Conservation (phyloP, 1,140 invertebrate genomes). For the Cylas formicarius region DNA sequence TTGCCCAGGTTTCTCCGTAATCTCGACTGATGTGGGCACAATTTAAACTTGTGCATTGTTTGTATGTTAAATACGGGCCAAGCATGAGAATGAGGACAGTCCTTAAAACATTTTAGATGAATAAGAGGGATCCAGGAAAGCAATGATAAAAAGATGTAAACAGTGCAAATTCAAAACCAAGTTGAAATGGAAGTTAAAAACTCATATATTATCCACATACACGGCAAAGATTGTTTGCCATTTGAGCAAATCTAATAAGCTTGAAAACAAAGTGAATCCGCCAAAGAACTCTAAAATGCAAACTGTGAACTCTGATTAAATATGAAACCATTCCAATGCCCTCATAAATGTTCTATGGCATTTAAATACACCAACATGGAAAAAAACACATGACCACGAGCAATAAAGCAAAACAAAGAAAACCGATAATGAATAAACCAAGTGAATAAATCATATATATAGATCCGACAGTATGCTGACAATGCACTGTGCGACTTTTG, state of each 20-base stretch:
- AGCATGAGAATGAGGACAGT: too few relatives aligned
- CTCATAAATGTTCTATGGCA: not conserved
- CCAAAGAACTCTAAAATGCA: too few relatives aligned
- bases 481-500: too few relatives aligned
- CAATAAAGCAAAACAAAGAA: constrained; percentile 6
- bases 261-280: not conserved
- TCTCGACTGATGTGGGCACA: too few relatives aligned
- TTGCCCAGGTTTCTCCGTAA: too few relatives aligned
- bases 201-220: too few relatives aligned
- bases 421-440: not conserved
- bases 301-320: not conserved
- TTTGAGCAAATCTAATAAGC: not conserved
- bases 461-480: constrained; percentile 9
- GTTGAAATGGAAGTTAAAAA: constrained; percentile 12
- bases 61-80: too few relatives aligned
- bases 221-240: constrained; percentile 9
- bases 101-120: too few relatives aligned
- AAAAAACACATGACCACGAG: not conserved
- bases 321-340: not conserved
- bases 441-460: constrained; percentile 8
- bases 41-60: too few relatives aligned
- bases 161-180: constrained; percentile 13
- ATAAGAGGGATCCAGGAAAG: constrained; percentile 1
- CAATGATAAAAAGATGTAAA: constrained; percentile 8
- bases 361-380: constrained; percentile 5